Evolutionary conservation across 2,797 vertebrate genomes (phyloP).

Genomic region (Astyanax mexicanus): DNA sequence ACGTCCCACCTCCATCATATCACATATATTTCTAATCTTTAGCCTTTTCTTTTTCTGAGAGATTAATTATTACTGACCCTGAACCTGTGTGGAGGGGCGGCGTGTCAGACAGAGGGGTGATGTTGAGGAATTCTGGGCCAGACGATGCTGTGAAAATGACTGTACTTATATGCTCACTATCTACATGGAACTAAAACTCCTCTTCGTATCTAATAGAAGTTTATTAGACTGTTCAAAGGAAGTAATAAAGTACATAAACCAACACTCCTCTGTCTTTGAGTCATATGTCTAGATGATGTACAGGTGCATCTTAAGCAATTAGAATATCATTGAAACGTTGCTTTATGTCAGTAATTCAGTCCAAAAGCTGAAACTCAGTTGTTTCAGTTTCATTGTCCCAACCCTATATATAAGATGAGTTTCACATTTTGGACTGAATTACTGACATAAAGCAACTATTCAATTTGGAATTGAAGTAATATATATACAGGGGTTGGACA

Average conservation of each 20-base stretch:
- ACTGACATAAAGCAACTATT: no score
- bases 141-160: slow-evolving; percentile 79
- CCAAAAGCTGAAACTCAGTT: no score
- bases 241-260: slow-evolving; percentile 77
- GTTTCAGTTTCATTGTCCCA: no score
- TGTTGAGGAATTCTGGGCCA: slow-evolving; percentile 67
- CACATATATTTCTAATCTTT: slow-evolving; percentile 5
- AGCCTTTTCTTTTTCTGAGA: background rate
- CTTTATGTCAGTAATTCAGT: no score
- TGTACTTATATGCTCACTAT: slow-evolving; percentile 76
- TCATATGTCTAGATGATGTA: slow-evolving; percentile 3
- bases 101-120: slow-evolving; percentile 53
- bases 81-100: slow-evolving; percentile 2
- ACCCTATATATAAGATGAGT: no score
- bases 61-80: slow-evolving; percentile 21
- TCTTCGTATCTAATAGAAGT: slow-evolving; percentile 78
- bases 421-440: no score
- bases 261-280: slow-evolving; percentile 45
- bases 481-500: no score
- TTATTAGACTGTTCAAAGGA: slow-evolving; percentile 79
- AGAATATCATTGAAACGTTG: no score
- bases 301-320: no score
- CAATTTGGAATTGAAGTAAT: no score
- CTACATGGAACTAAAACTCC: slow-evolving; percentile 69
- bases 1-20: background rate